Evolutionary conservation across 1,140 invertebrate genomes (phyloP).

Genomic region (Brachystomella parvula): DNA sequence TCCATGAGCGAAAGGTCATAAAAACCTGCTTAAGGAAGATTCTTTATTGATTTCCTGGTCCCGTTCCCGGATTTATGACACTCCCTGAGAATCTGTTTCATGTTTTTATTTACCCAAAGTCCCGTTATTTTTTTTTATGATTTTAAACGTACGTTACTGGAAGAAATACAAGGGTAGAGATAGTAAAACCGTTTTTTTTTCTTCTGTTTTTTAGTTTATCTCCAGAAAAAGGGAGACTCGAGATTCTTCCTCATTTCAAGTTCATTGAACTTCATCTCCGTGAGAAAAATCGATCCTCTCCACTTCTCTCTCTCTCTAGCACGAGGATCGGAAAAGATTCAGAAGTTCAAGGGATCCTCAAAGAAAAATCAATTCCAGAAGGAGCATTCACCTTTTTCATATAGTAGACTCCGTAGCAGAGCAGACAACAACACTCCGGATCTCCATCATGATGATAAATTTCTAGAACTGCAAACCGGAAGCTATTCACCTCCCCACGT

Average conservation of each 20-base stretch:
- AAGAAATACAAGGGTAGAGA: background rate
- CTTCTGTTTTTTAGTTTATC: background rate
- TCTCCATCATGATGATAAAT: background rate
- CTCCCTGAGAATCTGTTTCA: background rate
- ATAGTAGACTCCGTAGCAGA: constrained; percentile 8
- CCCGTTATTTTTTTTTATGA: constrained; percentile 1
- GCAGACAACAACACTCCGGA: background rate
- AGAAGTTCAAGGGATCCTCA: constrained; percentile 9
- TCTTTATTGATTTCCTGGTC: constrained; percentile 13
- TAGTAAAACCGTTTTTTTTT: background rate
- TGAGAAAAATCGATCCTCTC: background rate
- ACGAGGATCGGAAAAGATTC: background rate
- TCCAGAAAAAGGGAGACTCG: background rate
- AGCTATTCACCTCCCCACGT: background rate
- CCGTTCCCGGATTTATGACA: background rate
- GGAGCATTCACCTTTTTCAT: constrained; percentile 9
- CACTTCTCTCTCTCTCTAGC: background rate
- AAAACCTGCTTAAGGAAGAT: too few species aligned
- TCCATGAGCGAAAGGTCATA: too few species aligned
- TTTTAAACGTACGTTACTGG: background rate
- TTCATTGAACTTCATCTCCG: background rate
- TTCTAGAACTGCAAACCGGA: background rate
- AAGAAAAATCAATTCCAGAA: constrained; percentile 11
- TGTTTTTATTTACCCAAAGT: constrained; percentile 3
- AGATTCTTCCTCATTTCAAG: background rate